These are phyloP conservation scores for Agrotis exclamationis DNA, from an alignment of 2,888 invertebrate genomes.

Conservation along the genomic window DNA sequence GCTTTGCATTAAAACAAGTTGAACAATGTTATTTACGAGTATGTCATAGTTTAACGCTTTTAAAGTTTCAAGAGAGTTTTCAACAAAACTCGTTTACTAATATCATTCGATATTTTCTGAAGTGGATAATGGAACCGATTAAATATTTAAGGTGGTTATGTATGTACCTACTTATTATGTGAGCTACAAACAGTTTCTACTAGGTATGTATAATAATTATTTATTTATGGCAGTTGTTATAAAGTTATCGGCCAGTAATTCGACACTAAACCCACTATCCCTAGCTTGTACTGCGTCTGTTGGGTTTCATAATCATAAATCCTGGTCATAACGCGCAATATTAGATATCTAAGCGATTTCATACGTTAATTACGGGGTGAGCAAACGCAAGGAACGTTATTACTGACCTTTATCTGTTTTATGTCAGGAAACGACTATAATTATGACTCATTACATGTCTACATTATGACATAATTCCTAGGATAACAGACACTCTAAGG, in stretches of 20 bases:
- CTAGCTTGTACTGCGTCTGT: conserved; percentile 34
- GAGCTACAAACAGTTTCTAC: neutral
- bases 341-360: conserved; percentile 47
- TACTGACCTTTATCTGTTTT: conserved; percentile 38
- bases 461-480: conserved; percentile 8
- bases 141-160: neutral
- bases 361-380: conserved; percentile 47
- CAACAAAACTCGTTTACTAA: neutral
- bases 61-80: neutral
- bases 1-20: neutral
- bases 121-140: neutral
- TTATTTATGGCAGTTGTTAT: conserved; percentile 44
- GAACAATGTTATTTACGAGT: neutral
- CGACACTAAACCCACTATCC: conserved; percentile 38
- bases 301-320: conserved; percentile 54
- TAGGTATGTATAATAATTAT: neutral
- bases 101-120: neutral
- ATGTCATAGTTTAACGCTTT: neutral
- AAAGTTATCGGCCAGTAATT: conserved; percentile 47
- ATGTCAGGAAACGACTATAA: conserved; percentile 35
- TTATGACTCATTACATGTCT: conserved; percentile 21
- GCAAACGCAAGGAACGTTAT: conserved; percentile 44
- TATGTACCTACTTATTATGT: neutral
- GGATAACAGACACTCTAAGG: neutral
- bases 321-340: conserved; percentile 50